Evolutionary conservation across 2,797 vertebrate genomes (phyloP).

Genomic region (Macrochelys suwanniensis): DNA sequence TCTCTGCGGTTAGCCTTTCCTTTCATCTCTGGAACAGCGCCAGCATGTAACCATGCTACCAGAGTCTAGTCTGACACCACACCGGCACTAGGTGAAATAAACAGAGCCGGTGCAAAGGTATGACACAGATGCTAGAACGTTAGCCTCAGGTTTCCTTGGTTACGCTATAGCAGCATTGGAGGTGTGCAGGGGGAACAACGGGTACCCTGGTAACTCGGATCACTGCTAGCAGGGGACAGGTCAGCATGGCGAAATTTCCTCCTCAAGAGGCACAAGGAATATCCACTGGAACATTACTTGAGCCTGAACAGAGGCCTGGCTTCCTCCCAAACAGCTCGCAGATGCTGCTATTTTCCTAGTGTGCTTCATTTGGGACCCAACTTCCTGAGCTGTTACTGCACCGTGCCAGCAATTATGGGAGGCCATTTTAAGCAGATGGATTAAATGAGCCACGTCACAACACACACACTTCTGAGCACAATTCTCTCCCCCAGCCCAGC

Average conservation of each 20-base stretch:
- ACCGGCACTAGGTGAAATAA: conserved; percentile 11
- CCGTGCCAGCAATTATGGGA: not conserved
- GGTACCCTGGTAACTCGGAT: no score
- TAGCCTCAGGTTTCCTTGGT: conserved; percentile 22
- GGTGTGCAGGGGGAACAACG: not conserved
- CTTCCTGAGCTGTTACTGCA: not conserved
- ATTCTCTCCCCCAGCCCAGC: not conserved
- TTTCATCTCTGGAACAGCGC: not conserved
- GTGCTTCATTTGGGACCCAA: not conserved
- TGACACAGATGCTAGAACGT: conserved; percentile 21
- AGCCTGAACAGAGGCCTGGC: not conserved
- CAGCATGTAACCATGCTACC: not conserved
- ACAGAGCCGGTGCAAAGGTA: not conserved
- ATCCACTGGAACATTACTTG: not conserved
- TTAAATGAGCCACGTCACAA: not conserved
- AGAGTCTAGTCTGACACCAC: not conserved
- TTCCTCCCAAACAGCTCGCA: not conserved
- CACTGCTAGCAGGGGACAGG: not conserved
- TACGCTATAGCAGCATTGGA: conserved; percentile 36
- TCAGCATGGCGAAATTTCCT: not conserved
- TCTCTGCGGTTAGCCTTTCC: not conserved
- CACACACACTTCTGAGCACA: not conserved
- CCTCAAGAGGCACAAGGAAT: not conserved
- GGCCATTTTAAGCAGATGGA: not conserved
- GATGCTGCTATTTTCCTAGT: not conserved